Evolutionary conservation across 2,797 vertebrate species (phyloP), one percentile per base, ranked within the genome.

Genomic region (Ctenopoma kingsleyae): DNA sequence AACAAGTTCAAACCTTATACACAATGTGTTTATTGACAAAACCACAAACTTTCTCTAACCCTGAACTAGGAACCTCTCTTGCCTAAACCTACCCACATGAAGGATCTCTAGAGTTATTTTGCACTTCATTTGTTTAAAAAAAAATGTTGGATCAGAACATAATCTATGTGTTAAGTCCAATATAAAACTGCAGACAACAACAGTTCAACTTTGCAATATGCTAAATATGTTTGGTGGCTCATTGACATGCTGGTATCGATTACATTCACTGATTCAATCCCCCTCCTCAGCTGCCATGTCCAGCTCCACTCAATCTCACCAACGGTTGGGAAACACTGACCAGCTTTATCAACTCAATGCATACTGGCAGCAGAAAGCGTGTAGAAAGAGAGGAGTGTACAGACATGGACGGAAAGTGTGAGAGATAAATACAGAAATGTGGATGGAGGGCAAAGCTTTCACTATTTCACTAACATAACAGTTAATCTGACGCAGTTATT

Each of bases 251-350:
- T 67, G 70, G 46, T 86, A 91, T 93, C 67, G 84, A 92, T 92
- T 83, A 79, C 75, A 61, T 74, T 72, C 59, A 48, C 75, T 84
- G 81, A 91, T 91, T 92, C 74, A 87, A 90, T 90, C 90, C 88
- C 67, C 79, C 74, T 65, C 81, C 81, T 86, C 81, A 82, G 76
- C 86, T 81, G 77, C 64, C 69, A 74, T 66, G 68, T 77, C 66
- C 68, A 75, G 80, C 65, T 52, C 63, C 67, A 80, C 73, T 89
- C 84, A 65, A 68, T 89, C 89, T 88, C 69, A 35, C 35, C 25
- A 46, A 50, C 76, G 51, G 67, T 64, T 23, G 50, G 61, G 60
- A 64, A 64, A 71, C 74, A 59, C 64, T 83, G 84, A 90, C 76
- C 6, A 69, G 78, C 83, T 85, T 46, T 65, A 86, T 87, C 72